These are phyloP conservation scores for Phaetusa simplex DNA, from an alignment of 2,113 vertebrate species.

Conservation along the genomic window DNA sequence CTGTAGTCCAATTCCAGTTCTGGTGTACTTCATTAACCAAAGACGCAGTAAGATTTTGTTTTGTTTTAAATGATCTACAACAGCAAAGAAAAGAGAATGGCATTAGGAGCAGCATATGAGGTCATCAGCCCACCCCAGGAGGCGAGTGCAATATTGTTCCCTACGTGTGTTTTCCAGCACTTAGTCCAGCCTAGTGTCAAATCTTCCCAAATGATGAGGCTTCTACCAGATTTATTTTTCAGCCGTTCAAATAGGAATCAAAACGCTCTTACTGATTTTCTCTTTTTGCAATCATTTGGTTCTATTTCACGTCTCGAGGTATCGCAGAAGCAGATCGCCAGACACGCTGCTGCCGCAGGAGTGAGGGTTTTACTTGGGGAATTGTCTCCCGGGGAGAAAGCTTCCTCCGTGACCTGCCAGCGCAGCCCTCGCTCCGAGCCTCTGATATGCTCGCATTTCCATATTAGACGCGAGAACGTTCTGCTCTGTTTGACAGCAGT, in stretches of 20 bases:
- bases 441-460: neutral
- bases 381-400: neutral
- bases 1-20: neutral
- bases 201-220: neutral
- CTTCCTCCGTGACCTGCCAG: conserved; percentile 8
- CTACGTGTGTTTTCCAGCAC: neutral
- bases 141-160: neutral
- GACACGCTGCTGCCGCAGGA: neutral
- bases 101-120: neutral
- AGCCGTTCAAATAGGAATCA: neutral
- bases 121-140: neutral
- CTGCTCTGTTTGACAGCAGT: conserved; percentile 31
- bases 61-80: neutral
- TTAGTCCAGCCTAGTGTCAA: neutral
- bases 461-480: conserved; percentile 14
- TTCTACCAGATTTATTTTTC: neutral
- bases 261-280: neutral
- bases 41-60: neutral
- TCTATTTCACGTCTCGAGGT: accelerated
- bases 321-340: neutral
- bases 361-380: neutral
- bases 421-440: neutral
- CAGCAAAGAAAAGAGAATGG: neutral
- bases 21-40: neutral
- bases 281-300: neutral